Conservation (phyloP, 2,113 vertebrate species). For the Bothrops jararaca region DNA sequence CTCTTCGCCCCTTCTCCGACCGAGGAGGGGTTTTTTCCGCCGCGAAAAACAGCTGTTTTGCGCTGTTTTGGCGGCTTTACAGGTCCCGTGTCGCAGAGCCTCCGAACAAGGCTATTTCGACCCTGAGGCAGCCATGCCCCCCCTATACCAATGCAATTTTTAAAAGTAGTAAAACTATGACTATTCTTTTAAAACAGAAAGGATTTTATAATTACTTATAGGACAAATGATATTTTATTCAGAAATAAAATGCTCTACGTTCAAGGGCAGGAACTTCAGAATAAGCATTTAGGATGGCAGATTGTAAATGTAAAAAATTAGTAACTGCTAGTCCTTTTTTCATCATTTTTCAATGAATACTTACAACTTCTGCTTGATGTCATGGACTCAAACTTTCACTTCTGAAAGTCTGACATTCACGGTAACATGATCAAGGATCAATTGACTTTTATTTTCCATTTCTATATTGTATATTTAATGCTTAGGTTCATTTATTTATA, state of each 20-base stretch:
- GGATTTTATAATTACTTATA: constrained; percentile 11
- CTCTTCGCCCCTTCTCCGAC: too few relatives aligned
- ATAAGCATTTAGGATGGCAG: neutral
- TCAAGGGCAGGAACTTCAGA: neutral
- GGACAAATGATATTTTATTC: neutral
- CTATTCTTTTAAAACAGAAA: constrained; percentile 12
- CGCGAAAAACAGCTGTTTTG: too few relatives aligned
- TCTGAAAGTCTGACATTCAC: neutral
- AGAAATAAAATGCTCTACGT: neutral
- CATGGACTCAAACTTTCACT: neutral
- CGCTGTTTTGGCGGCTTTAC: too few relatives aligned
- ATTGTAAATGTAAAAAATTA: neutral
- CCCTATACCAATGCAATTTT: constrained; percentile 22
- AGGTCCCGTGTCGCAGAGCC: too few relatives aligned
- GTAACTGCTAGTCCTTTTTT: neutral
- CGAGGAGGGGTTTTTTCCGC: too few relatives aligned
- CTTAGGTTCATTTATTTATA: neutral
- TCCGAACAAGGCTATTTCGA: too few relatives aligned
- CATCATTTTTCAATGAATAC: neutral
- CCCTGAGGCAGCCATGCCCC: too few relatives aligned
- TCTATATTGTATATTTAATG: neutral
- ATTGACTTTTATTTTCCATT: neutral
- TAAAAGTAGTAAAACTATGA: constrained; percentile 31
- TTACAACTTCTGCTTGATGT: neutral
- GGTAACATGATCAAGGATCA: neutral